These are phyloP conservation scores for Trichechus manatus DNA, from an alignment of 2,113 vertebrate genomes.

Conservation along the genomic window DNA sequence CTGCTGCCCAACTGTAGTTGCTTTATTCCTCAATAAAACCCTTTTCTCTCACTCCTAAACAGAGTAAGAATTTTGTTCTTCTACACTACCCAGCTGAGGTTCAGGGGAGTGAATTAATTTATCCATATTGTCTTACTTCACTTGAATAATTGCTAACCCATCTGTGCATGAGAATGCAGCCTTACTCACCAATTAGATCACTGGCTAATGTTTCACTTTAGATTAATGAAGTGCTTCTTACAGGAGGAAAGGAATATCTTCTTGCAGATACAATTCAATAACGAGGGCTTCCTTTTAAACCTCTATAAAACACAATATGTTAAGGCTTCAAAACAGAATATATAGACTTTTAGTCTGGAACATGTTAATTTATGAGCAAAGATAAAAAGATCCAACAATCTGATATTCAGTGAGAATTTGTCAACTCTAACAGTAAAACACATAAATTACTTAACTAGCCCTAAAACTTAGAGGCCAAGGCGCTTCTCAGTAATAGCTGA, in stretches of 20 bases:
- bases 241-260: neutral
- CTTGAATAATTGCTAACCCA: neutral
- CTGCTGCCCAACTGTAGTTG: too few species aligned
- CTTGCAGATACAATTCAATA: slow-evolving; percentile 41
- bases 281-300: neutral
- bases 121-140: neutral
- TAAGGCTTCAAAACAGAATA: slow-evolving; percentile 34
- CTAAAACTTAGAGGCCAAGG: slow-evolving; percentile 13
- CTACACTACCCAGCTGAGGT: neutral
- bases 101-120: neutral
- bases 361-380: slow-evolving; percentile 29
- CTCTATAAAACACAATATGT: neutral
- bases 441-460: slow-evolving; percentile 12
- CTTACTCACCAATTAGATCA: slow-evolving; percentile 2
- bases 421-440: slow-evolving; percentile 9
- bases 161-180: neutral
- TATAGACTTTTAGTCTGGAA: neutral
- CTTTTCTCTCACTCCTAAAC: too few species aligned
- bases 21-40: too few species aligned
- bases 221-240: slow-evolving; percentile 22
- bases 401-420: slow-evolving; percentile 21
- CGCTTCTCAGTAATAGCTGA: slow-evolving; percentile 9
- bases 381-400: neutral
- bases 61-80: too few species aligned
- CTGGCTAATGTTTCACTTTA: neutral